Evolutionary conservation across 2,797 vertebrate species (phyloP), one percentile per base, ranked within the genome.

Genomic region (Choloepus didactylus): DNA sequence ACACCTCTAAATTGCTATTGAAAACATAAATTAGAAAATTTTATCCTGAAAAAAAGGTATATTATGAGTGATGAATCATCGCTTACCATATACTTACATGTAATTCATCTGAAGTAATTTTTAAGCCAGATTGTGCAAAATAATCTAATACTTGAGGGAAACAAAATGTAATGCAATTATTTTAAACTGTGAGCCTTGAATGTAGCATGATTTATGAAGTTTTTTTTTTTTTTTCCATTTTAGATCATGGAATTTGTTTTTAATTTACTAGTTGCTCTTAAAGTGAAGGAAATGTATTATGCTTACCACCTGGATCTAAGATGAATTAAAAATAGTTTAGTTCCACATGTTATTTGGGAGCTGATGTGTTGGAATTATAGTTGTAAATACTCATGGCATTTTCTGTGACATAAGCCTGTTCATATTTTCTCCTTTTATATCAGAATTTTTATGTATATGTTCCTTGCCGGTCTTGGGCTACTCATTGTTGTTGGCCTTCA

Each of bases 371-470:
- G 83, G n/a, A 70, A 46, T 72, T 93, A 16, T 27, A 66, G 59
- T 80, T 73, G n/a, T 84, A 86, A 25, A 91, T 82, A 89, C 38
- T 25, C 70, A 2, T 38, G 49, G 29, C 54, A 29, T 89, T 91
- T 85, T 38, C 49, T 60, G 31, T 3, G 23, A 64, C 56, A 77
- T 97, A 94, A 69, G 27, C 10, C 27, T 44, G 23, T 94, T 67
- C 92, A 2, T 95, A 21, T 75, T 73, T 91, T 77, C 29, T 80
- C 6, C 11, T 72, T 95, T 94, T 89, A 11, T 91, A 77, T 87
- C 93, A 99, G 99, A 97, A 99, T 99, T 98, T 99, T 99, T 98
- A 98, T 99, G 99, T 99, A 99, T 72, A 98, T 99, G 98, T 99
- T 99, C 98, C 99, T 99, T 0, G 99, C 99, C n/a, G 99, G 99